Evolutionary conservation across 92 coral and sea anemone genomes (phyloP), one percentile per base, ranked within the genome.

Genomic region (Desmophyllum pertusum): DNA sequence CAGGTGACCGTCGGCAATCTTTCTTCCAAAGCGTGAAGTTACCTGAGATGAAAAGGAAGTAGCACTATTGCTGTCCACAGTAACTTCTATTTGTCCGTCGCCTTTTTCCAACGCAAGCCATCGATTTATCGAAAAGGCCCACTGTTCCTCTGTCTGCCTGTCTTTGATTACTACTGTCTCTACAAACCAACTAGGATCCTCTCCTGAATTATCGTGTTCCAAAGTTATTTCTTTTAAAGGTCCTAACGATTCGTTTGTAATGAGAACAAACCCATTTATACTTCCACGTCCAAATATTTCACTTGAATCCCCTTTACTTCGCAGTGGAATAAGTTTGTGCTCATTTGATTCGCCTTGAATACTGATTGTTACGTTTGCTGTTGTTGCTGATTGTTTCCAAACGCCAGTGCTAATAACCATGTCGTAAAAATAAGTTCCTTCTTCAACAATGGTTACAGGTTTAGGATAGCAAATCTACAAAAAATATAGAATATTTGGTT

Each of bases 81-180:
- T 90, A 35, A 80, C 72, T 43, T 87, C 87, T 31, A 87, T 82
- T n/a, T 45, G 63, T 13, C 87, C 85, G 63, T 89, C 83, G 65
- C 81, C 93, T 38, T 70, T 68, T 69, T 85, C 87, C 18, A 89
- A 51, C 5, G 90, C 93, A 33, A 85, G 77, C 93, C 93, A 89
- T 30, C 89, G 38, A 70, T 69, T 80, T 41, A 81, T 35, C 18
- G 84, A 42, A 67, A 90, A 90, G 27, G 35, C 70, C 93, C 93
- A 90, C 63, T 48, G 61, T 38, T 77, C 85, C 3, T 17, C 73
- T 11, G 77, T 77, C 29, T 71, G 83, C 14, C 71, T 61, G 3
- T 90, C 91, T 33, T 66, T 64, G 17, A 90, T 71, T 4, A 79
- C 30, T 0, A 87, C 69, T 30, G 85, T 70, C 42, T 83, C 88